Percentiles rank a stretch among this genome's conserved stretches.
phyloP scores from a whole-genome alignment of 1,140 invertebrate species.

The Agrilus planipennis region DNA sequence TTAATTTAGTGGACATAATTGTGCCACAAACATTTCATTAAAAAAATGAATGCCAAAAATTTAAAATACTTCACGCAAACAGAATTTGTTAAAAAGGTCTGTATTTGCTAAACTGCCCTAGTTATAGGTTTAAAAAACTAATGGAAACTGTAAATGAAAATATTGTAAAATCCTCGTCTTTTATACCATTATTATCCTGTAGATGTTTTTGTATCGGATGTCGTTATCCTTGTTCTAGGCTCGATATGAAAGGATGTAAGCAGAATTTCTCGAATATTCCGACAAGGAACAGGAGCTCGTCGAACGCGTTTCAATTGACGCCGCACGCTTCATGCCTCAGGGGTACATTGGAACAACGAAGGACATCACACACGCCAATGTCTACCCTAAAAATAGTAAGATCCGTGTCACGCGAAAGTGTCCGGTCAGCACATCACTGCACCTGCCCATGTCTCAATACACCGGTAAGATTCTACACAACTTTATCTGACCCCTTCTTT shows the following conservation, averaged over 20 bases:
- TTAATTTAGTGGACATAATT: too few species aligned
- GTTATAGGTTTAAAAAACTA: too few species aligned
- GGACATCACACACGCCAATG: conserved; percentile 62
- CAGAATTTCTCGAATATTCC: conserved; percentile 35
- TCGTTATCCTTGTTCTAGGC: conserved; percentile 36
- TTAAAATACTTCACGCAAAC: too few species aligned
- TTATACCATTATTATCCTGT: too few species aligned
- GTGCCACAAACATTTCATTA: too few species aligned
- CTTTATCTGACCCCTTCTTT: too few species aligned
- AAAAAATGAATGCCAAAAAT: too few species aligned
- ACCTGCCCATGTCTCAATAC: conserved; percentile 39
- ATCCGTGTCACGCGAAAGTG: conserved; percentile 60
- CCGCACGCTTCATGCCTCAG: conserved; percentile 39
- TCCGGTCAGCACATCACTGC: conserved; percentile 51
- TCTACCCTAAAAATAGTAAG: conserved; percentile 59
- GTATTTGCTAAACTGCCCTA: too few species aligned
- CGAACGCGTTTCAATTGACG: conserved; percentile 45
- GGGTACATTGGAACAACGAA: conserved; percentile 48
- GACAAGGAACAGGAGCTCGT: conserved; percentile 39
- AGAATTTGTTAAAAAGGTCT: too few species aligned
- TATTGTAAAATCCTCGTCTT: too few species aligned
- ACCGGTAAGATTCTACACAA: conserved; percentile 25
- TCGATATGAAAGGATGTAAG: conserved; percentile 40
- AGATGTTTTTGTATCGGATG: too few species aligned
- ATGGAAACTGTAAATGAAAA: too few species aligned